These are phyloP conservation scores for Drosophila neutralis DNA, from an alignment of 2,888 invertebrate genomes.

Conservation along the genomic window DNA sequence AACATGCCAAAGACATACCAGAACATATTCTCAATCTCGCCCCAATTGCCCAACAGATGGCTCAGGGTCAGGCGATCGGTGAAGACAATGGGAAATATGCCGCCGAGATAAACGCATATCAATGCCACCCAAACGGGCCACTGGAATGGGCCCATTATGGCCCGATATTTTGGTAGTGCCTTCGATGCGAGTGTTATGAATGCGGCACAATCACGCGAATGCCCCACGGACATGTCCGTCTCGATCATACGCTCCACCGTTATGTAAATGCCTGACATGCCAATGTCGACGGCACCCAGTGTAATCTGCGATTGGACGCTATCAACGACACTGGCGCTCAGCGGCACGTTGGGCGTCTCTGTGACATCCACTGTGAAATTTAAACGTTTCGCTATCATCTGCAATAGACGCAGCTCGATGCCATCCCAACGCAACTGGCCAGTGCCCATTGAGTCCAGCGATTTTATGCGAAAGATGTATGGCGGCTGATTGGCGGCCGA, in stretches of 20 bases:
- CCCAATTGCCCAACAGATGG: conserved; percentile 88
- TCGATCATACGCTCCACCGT: conserved; percentile 85
- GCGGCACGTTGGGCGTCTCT: conserved; percentile 86
- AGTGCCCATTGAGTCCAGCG: conserved; percentile 77
- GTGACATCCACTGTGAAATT: conserved; percentile 90
- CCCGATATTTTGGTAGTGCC: conserved; percentile 92
- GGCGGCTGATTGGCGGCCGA: conserved; percentile 91
- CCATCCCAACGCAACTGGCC: conserved; percentile 87
- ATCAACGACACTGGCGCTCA: conserved; percentile 86
- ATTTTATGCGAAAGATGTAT: conserved; percentile 87
- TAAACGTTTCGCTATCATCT: conserved; percentile 87
- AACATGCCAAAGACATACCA: conserved; percentile 95
- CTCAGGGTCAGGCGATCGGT: conserved; percentile 89
- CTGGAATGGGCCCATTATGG: conserved; percentile 93
- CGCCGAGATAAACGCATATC: conserved; percentile 89
- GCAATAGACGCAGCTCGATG: conserved; percentile 89
- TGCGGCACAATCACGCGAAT: conserved; percentile 91
- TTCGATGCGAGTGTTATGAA: conserved; percentile 92
- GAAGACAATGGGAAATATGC: conserved; percentile 90
- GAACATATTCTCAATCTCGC: conserved; percentile 93
- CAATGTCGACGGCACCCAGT: conserved; percentile 87
- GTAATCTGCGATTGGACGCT: conserved; percentile 87
- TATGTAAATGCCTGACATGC: conserved; percentile 90
- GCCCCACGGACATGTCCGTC: conserved; percentile 88
- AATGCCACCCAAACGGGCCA: conserved; percentile 92